phyloP scores from a whole-genome alignment of 2,113 vertebrate genomes.

The Chunga burmeisteri region DNA sequence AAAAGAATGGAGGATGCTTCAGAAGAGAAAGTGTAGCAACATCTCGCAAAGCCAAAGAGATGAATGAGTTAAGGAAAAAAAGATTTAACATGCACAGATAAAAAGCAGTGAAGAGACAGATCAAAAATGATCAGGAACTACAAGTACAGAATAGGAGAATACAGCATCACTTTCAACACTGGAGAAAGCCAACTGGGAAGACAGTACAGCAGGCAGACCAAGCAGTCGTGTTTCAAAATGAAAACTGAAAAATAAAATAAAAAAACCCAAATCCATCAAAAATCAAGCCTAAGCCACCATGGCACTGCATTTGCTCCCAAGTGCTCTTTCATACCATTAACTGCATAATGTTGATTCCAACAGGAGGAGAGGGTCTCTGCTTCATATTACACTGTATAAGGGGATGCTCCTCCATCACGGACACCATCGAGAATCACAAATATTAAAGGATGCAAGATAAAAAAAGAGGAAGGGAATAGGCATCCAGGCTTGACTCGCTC shows the following conservation, averaged over 20 bases:
- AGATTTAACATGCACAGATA: slow-evolving; percentile 19
- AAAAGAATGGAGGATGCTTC: not conserved
- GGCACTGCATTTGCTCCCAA: not conserved
- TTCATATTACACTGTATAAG: not conserved
- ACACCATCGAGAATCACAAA: not conserved
- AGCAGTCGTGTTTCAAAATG: not conserved
- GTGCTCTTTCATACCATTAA: not conserved
- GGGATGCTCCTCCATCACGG: not conserved
- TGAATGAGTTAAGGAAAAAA: not conserved
- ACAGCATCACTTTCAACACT: not conserved
- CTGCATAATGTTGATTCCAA: not conserved
- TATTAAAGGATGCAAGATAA: not conserved
- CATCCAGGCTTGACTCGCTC: not conserved
- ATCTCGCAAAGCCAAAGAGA: not conserved
- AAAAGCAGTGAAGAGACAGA: not conserved
- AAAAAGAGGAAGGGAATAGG: not conserved
- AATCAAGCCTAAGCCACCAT: not conserved
- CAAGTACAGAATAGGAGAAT: slow-evolving; percentile 18
- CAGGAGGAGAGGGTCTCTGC: not conserved
- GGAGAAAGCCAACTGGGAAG: slow-evolving; percentile 8
- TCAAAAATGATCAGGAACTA: slow-evolving; percentile 20
- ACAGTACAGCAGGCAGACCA: fast-evolving
- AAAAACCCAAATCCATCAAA: not conserved
- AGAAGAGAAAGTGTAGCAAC: not conserved
- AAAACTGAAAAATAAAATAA: not conserved